Evolutionary conservation across 2,797 vertebrate genomes (phyloP).

Genomic region (Melanogrammus aeglefinus): DNA sequence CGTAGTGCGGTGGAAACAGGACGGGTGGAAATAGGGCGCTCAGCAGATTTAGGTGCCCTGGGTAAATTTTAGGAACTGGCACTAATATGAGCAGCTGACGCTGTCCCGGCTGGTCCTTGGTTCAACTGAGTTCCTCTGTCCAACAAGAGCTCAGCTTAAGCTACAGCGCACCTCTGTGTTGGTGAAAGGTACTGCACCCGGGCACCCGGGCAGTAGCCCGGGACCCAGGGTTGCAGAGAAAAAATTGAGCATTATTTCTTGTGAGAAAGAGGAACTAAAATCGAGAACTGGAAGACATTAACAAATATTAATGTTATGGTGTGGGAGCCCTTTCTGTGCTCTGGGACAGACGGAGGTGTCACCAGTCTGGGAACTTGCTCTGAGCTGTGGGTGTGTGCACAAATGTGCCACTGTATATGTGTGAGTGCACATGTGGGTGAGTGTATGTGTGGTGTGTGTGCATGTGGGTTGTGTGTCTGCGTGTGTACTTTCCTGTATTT

Average conservation of each 20-base stretch:
- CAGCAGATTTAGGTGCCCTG: slow-evolving; percentile 66
- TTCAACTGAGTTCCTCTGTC: slow-evolving; percentile 37
- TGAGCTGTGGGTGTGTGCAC: slow-evolving; percentile 10
- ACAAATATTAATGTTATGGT: background rate
- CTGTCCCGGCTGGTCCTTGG: slow-evolving; percentile 27
- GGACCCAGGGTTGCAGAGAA: too few relatives aligned
- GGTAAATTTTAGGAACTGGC: slow-evolving; percentile 64
- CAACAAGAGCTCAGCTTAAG: slow-evolving; percentile 39
- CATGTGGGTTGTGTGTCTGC: background rate
- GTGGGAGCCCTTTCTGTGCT: background rate
- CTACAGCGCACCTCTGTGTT: slow-evolving; percentile 66
- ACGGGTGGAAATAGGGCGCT: slow-evolving; percentile 50
- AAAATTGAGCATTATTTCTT: too few relatives aligned
- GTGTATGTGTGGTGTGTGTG: slow-evolving; percentile 20
- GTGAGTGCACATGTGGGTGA: slow-evolving; percentile 12
- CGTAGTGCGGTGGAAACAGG: slow-evolving; percentile 59
- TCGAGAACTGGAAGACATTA: background rate
- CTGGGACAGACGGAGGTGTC: background rate
- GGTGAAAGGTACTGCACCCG: background rate
- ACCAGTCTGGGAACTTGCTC: slow-evolving; percentile 17
- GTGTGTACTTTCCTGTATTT: slow-evolving; percentile 20
- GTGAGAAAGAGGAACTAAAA: background rate
- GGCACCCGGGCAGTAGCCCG: background rate
- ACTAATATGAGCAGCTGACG: slow-evolving; percentile 48
- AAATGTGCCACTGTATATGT: slow-evolving; percentile 9